Base-by-base conservation (phyloP, 2,113 vertebrate species). In the Chloebia gouldiae region DNA sequence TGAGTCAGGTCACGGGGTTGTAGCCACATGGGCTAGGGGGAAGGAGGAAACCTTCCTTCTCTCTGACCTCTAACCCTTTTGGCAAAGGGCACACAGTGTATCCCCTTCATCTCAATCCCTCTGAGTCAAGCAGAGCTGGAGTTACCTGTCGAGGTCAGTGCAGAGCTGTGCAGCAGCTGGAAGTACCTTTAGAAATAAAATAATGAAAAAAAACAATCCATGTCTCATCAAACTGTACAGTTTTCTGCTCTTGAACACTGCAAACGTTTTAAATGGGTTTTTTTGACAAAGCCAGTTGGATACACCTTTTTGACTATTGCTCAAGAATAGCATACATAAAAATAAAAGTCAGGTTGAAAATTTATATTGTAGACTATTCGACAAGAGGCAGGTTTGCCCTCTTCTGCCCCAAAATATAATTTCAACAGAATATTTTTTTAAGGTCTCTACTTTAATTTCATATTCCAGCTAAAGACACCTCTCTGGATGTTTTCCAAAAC, bases 151-250 rank as follows among this genome's bases (percentile, higher is more conserved):
- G 2, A 88, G 40, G 25, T 68, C 40, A 76, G 39, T 45, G 33
- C 22, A 88, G 63, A 88, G 28, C 54, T 83, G 50, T 35, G 25
- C 64, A 90, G 51, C 30, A 86, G 42, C 54, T 93, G 72, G 27
- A 94, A 91, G 60, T 81, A 54, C 19, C 30, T 80, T 80, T 60
- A 51, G 33, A 93, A 93, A 78, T 23, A 73, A 75, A 65, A 57
- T 1, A 0, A 30, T 40, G 13, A 37, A 61, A 73, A 73, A 28
- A 72, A 49, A 2, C 3, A 79, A 3, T 59, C 64, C 14, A 5
- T 51, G 16, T 16, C 60, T 63, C 56, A 33, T 77, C n/a, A 76
- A 12, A 76, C 24, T 56, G 4, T 8, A 31, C 4, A 12, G 8
- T 73, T 92, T 69, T 77, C 39, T 83, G 28, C 40, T 57, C 6